Base-by-base conservation (phyloP, 2,888 invertebrate genomes). In the Alentia gelatinosa region DNA sequence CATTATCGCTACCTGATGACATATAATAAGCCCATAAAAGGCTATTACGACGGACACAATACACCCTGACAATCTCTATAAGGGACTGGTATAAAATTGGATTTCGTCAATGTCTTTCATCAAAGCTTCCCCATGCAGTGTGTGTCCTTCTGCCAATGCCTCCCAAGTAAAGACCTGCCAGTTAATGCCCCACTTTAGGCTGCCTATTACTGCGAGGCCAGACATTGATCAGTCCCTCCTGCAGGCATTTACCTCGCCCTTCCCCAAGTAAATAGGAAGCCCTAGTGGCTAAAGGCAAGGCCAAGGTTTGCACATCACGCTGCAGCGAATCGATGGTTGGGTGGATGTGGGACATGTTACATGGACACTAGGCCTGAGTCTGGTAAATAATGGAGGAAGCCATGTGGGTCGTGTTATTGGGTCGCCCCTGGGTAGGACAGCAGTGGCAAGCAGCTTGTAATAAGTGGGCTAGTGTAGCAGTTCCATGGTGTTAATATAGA, bases 121-220 rank as follows among this genome's bases (percentile, higher is more conserved):
- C 56, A 56, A 19, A 19, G 19, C 56, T 19, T n/a, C 56, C 56
- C n/a, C 7, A 19, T 19, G 7, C 9, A 56, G 56, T 19, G 56
- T 56, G n/a, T 56, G 12, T 19, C 56, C 56, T 56, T 56, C 19
- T n/a, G n/a, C 56, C 56, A 56, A n/a, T n/a, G 19, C 12, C 56
- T 5, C 56, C 56, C 1, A n/a, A n/a, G n/a, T n/a, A 56, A 19
- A 56, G 56, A n/a, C 56, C 56, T 56, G 23, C 4, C 23, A 30
- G 68, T 30, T 68, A 68, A 68, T 68, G 68, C 68, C 68, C 26
- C 68, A 68, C 68, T 68, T 68, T 30, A 68, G 68, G 23, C 68
- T 56, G 68, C 30, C 68, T 30, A 68, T 68, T 68, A 68, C 68
- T 30, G 30, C 15, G 15, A 68, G 30, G 33, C n/a, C 68, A 30